Base-by-base conservation (phyloP, 2,888 invertebrate genomes). In the Xanthorhoe spadicearia region DNA sequence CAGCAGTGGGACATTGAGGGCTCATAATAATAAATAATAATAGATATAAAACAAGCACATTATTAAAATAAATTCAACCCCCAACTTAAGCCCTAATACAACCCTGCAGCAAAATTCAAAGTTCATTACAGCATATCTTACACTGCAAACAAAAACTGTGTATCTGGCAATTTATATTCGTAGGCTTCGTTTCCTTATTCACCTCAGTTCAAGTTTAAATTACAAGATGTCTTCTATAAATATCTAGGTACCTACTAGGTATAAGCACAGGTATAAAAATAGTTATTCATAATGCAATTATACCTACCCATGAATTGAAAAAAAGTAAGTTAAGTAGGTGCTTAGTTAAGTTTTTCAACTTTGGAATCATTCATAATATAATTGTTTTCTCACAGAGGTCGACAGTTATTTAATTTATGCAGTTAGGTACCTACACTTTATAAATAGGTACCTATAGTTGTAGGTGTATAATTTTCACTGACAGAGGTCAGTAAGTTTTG, bases 81-180 rank as follows among this genome's bases (percentile, higher is more conserved):
- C 48, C 15, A 17, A 15, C 17, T 48, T 48, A 9, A 15, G 17
- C 48, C 48, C 48, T 48, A 8, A 48, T 48, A 17, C 48, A 17
- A 48, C 48, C 48, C 48, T 8, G 48, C 48, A 48, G 17, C 48
- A 15, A 48, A 43, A 13, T 3, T 43, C 10, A 13, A 43, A 3
- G 38, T 43, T 43, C 17, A 48, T 17, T 48, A 15, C 48, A 17
- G 48, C 13, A 46, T 15, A 48, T 48, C 48, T 48, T 48, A 15
- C 17, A 48, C 17, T 48, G 48, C 48, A 48, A 15, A 48, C 48
- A 48, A 48, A 48, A 48, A 46, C 15, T 15, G 15, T 48, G 48
- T 48, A 48, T 6, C 15, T 15, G 17, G 48, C 7, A 17, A 48
- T 48, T 17, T 48, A 48, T 48, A 46, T n/a, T 48, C 48, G 48